Conservation (phyloP, 2,797 vertebrate species). For the Alcedo atthis region DNA sequence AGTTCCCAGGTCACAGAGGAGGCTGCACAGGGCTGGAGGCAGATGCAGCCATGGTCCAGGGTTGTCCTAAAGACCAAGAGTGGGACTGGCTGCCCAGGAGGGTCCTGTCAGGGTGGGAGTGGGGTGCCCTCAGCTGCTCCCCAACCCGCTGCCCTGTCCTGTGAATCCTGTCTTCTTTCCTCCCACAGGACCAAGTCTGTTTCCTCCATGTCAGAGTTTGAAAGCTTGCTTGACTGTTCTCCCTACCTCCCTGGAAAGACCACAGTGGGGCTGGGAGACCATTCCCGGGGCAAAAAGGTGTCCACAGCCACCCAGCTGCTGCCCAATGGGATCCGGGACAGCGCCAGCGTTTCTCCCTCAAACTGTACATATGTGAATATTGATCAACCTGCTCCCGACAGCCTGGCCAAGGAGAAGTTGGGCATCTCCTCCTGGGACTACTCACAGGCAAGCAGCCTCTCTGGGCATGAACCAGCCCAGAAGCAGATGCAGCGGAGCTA, state of each 20-base stretch:
- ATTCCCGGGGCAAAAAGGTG: conserved; percentile 71
- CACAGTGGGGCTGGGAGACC: conserved; percentile 62
- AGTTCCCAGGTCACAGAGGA: fast-evolving
- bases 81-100: not conserved
- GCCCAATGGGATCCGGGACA: conserved; percentile 74
- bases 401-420: conserved; percentile 83
- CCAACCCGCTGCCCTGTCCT: fast-evolving
- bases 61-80: not conserved
- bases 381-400: conserved; percentile 71
- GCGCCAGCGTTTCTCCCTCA: conserved; percentile 79
- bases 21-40: fast-evolving
- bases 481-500: conserved; percentile 92
- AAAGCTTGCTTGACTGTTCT: conserved; percentile 84
- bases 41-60: not conserved
- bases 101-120: fast-evolving
- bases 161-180: not conserved
- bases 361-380: conserved; percentile 83
- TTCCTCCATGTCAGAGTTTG: conserved; percentile 86
- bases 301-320: conserved; percentile 52
- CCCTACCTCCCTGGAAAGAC: conserved; percentile 80
- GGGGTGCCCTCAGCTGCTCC: not conserved
- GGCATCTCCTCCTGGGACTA: conserved; percentile 86
- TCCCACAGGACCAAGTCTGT: conserved; percentile 83
- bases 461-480: conserved; percentile 77
- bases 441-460: conserved; percentile 74